A percentile compares a stretch with the other conserved stretches of the same genome.
Evolutionary conservation across 2,888 invertebrate species (phyloP).

Genomic region (Hyppa rectilinea): DNA sequence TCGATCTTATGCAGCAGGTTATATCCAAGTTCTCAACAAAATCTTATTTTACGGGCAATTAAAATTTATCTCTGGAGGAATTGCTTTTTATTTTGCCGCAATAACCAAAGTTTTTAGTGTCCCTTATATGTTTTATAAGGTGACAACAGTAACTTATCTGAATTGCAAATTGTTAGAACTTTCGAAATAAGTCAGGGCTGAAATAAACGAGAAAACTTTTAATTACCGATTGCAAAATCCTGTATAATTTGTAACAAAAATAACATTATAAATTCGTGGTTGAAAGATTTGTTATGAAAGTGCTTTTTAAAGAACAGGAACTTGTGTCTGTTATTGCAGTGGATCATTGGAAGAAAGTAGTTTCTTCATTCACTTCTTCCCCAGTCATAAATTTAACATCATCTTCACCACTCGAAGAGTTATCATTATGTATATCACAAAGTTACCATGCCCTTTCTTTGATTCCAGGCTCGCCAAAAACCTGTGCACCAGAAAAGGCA

Average conservation of each 20-base stretch:
- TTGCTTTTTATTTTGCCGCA: constrained; percentile 45
- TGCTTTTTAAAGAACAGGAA: not conserved
- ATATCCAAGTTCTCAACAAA: constrained; percentile 27
- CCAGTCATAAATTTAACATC: not conserved
- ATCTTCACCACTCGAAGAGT: not conserved
- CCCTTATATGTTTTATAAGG: constrained; percentile 41
- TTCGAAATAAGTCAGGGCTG: constrained; percentile 33
- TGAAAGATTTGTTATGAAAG: constrained; percentile 15
- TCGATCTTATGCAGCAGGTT: not conserved
- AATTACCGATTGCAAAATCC: constrained; percentile 40
- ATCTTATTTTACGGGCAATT: constrained; percentile 25
- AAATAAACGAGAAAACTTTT: constrained; percentile 51
- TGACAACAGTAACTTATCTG: constrained; percentile 31
- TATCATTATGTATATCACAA: not conserved
- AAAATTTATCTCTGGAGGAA: constrained; percentile 31
- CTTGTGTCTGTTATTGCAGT: not conserved
- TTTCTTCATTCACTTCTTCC: constrained; percentile 2
- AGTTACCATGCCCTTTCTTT: constrained; percentile 35
- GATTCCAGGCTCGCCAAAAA: constrained; percentile 94
- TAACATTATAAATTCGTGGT: constrained; percentile 11
- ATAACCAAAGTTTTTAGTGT: constrained; percentile 38
- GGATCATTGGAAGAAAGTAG: not conserved
- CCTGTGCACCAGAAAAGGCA: constrained; percentile 95
- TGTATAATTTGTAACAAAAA: constrained; percentile 44
- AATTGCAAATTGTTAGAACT: constrained; percentile 46